phyloP scores from a whole-genome alignment of 1,140 invertebrate genomes.

The Aphaenogaster ashmeadi region DNA sequence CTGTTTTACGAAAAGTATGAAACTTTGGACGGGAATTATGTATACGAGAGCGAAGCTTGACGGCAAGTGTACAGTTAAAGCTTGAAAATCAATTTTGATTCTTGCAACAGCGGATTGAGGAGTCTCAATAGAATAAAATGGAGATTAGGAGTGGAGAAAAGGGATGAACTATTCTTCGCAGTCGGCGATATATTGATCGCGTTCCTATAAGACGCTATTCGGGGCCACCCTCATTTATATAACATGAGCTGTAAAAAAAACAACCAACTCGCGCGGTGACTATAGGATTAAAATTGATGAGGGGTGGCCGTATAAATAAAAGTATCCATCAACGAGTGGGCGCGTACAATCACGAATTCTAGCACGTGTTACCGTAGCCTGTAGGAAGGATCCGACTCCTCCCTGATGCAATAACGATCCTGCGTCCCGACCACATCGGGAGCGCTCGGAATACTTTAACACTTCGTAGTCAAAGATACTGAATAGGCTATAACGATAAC shows the following conservation, averaged over 20 bases:
- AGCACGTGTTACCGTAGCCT: slow-evolving; percentile 16
- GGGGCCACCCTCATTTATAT: background rate
- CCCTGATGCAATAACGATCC: slow-evolving; percentile 69
- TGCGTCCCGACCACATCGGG: background rate
- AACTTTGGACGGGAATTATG: slow-evolving; percentile 14
- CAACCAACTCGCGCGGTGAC: background rate
- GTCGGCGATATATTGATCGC: background rate
- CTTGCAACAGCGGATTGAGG: background rate
- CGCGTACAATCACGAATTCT: slow-evolving; percentile 27
- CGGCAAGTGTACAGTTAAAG: background rate
- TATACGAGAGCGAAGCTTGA: background rate
- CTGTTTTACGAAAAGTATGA: slow-evolving; percentile 27
- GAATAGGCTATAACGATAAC: slow-evolving; percentile 79
- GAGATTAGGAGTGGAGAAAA: background rate
- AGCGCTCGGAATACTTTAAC: slow-evolving; percentile 66
- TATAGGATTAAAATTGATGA: slow-evolving; percentile 35
- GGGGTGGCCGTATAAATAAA: slow-evolving; percentile 29
- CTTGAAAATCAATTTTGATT: slow-evolving; percentile 10
- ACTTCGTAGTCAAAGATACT: slow-evolving; percentile 59
- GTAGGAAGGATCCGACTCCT: slow-evolving; percentile 54
- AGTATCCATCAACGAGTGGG: slow-evolving; percentile 6
- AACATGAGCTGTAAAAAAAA: slow-evolving; percentile 6
- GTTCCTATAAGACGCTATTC: background rate
- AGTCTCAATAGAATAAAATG: background rate
- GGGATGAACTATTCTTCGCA: background rate